Base-by-base conservation (phyloP, 2,797 vertebrate species). In the Gymnoscopelus braueri region DNA sequence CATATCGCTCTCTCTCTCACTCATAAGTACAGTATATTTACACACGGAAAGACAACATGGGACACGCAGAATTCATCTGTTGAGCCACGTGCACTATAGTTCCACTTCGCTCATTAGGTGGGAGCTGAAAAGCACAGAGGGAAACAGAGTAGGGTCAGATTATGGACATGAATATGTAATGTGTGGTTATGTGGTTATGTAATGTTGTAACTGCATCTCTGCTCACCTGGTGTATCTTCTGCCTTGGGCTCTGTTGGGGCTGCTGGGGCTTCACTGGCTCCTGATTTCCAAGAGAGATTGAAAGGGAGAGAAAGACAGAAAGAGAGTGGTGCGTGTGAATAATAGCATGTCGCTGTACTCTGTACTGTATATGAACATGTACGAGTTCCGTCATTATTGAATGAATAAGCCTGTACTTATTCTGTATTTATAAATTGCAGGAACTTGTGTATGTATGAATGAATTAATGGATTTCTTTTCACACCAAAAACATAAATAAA, bases 211-310 rank as follows among this genome's bases (percentile, higher is more conserved):
- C 2, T 10, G 7, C 19, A 44, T 12, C 3, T 0, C 9, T 47
- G 15, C 88, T 91, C 75, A 91, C 91, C 87, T 75, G 86, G 59
- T 59, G 79, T 50, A 61, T 75, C 82, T 59, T 87, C 86, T 66
- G 78, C 32, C 59, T 69, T 56, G 61, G 85, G 74, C 64, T 85
- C 83, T 24, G 87, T 23, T 23, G 72, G 81, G 19, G 87, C 10
- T 0, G 64, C 75, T 35, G 85, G 59, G 29, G 78, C 66, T 52
- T 84, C 82, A 35, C 67, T 23, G 23, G 78, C 80, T 80, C 66
- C 85, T 83, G 62, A 60, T 82, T 23, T 32, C 14, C 58, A 63
- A 51, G 13, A 75, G 39, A 57, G 47, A 71, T 44, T 44, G 7
- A 8, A 44, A 44, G 39, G 19, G 3, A 63, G n/a, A 51, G 55